A percentile compares a stretch with the other conserved stretches of the same genome.
Evolutionary conservation across 2,888 invertebrate species (phyloP).

Genomic region (Tinea trinotella): DNA sequence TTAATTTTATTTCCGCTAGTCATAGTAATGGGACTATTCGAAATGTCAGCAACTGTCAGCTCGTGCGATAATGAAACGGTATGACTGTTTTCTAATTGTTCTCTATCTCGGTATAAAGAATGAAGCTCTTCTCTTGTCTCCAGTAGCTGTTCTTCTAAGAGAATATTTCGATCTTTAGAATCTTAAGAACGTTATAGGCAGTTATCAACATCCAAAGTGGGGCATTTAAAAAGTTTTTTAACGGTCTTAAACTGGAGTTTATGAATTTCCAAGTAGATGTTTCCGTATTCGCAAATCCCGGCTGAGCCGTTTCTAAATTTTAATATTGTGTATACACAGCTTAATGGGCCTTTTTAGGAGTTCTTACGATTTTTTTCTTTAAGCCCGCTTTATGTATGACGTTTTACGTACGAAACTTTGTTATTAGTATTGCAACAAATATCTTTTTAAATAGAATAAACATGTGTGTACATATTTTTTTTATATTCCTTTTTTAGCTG

Average conservation of each 20-base stretch:
- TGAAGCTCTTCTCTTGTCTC: no score
- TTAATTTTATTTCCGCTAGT: no score
- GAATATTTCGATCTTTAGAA: no score
- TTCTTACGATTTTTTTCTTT: conserved; percentile 8
- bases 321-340: conserved; percentile 8
- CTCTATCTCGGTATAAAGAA: no score
- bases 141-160: no score
- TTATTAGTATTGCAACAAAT: not conserved
- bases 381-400: conserved; percentile 31
- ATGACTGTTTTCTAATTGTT: no score
- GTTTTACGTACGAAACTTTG: not conserved
- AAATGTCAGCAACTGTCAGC: no score
- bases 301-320: conserved; percentile 15
- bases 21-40: no score
- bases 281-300: conserved; percentile 16
- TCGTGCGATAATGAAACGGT: no score
- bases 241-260: conserved; percentile 9
- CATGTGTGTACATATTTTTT: no score
- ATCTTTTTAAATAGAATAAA: not conserved
- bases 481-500: not conserved
- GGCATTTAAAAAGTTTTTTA: conserved; percentile 18
- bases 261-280: conserved; percentile 15
- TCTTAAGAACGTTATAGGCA: conserved; percentile 3
- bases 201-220: not conserved
- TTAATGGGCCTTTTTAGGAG: conserved; percentile 17